Evolutionary conservation across 2,113 vertebrate genomes (phyloP), one percentile per base, ranked within the genome.

Genomic region (Caretta caretta): DNA sequence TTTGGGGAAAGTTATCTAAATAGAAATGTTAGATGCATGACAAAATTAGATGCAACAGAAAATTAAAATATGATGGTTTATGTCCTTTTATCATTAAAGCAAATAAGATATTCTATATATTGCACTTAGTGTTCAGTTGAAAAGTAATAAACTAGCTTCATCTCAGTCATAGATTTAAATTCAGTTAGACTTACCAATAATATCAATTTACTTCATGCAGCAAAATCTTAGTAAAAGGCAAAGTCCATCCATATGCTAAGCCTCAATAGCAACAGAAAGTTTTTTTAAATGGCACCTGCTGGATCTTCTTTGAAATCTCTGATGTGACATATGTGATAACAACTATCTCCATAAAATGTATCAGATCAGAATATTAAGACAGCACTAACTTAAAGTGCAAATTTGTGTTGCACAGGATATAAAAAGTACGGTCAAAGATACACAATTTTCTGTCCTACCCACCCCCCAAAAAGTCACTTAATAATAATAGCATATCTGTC

Each of bases 121-220:
- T 96, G 84, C 94, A 46, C 86, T 78, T 59, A 88, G 87, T 53
- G 89, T 86, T 90, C 62, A 82, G 91, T 96, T 96, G 91, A 89
- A 95, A 93, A 83, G 35, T 90, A 93, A 87, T 95, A 93, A 56
- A 89, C 59, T 89, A 82, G 82, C 94, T 89, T 79, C 88, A 93
- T 94, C 59, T 92, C 48, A 42, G 49, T 29, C 80, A 31, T 83
- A 86, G 91, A 82, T 86, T 97, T 92, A 56, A 86, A 65, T 86
- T 93, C 35, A 1, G 54, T 95, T 89, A 59, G 24, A 81, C 7
- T 51, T 29, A 79, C 79, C 92, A 42, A 46, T 51, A 88, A 93
- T 35, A 89, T 59, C 84, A 65, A 95, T 79, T 48, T 80, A 57
- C 83, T 65, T 90, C 82, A 95, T 94, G 94, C 83, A 95, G 86